These are phyloP conservation scores for Onthophagus taurus DNA, from an alignment of 1,140 invertebrate species.

Conservation along the genomic window DNA sequence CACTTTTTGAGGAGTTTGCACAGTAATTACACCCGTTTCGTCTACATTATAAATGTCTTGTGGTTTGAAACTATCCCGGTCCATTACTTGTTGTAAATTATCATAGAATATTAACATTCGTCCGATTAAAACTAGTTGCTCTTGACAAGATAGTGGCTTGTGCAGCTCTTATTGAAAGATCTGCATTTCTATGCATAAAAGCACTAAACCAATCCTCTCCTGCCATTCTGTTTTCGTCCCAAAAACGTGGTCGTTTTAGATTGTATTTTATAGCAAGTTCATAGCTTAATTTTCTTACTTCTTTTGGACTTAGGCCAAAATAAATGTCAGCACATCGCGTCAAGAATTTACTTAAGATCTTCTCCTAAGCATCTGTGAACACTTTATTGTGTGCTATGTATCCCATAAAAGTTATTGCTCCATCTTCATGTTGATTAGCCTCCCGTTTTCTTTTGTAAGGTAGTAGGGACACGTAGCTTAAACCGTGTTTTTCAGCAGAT, in stretches of 20 bases:
- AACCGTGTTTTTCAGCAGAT: too few relatives aligned
- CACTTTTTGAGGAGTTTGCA: too few relatives aligned
- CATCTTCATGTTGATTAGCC: neutral
- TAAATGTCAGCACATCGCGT: constrained; percentile 21
- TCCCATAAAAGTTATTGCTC: constrained; percentile 1
- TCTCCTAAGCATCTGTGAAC: constrained; percentile 5
- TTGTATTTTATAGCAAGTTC: constrained; percentile 27
- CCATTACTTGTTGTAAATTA: constrained; percentile 32
- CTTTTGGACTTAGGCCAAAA: constrained; percentile 23
- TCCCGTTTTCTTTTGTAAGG: constrained; percentile 7
- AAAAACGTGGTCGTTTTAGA: constrained; percentile 25
- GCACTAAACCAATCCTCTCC: constrained; percentile 39
- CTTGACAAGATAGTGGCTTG: constrained; percentile 40
- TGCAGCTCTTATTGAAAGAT: constrained; percentile 36
- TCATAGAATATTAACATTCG: constrained; percentile 28
- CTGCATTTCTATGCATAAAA: constrained; percentile 40
- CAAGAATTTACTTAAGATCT: constrained; percentile 4
- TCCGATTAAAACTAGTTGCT: constrained; percentile 41
- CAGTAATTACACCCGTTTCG: too few relatives aligned
- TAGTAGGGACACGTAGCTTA: neutral
- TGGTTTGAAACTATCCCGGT: constrained; percentile 28
- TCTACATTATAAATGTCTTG: constrained; percentile 18
- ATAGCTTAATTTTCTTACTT: constrained; percentile 22
- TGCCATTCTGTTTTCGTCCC: constrained; percentile 32
- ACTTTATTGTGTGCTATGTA: neutral